Conservation (phyloP, 2,888 invertebrate species). For the Tenthredo distinguenda region DNA sequence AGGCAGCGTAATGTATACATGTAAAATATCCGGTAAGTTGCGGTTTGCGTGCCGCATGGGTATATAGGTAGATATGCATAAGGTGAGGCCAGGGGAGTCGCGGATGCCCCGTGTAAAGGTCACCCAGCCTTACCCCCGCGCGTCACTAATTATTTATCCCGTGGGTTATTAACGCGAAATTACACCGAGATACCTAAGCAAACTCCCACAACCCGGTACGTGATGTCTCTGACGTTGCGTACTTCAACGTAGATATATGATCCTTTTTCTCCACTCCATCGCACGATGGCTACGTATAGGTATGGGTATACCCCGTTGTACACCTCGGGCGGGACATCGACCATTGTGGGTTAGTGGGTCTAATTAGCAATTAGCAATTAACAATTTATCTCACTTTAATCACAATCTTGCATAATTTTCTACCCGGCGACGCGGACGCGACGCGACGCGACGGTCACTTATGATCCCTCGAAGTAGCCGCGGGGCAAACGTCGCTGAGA, state of each 20-base stretch:
- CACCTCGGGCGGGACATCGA: conserved; percentile 53
- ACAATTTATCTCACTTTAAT: conserved; percentile 69
- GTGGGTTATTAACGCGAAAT: conserved; percentile 50
- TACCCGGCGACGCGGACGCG: conserved; percentile 9
- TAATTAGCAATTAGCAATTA: conserved; percentile 76
- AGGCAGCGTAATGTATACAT: conserved; percentile 33
- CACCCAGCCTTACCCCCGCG: conserved; percentile 28
- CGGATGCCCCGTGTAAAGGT: conserved; percentile 39
- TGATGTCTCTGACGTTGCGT: conserved; percentile 35
- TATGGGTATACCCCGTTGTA: not conserved
- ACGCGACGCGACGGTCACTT: not conserved
- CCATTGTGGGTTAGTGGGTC: conserved; percentile 69
- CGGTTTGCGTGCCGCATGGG: conserved; percentile 46
- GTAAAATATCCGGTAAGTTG: conserved; percentile 49
- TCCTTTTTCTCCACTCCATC: not conserved
- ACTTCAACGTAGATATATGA: not conserved
- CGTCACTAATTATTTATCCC: conserved; percentile 49
- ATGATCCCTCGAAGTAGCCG: not conserved
- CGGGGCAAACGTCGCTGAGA: conserved; percentile 18
- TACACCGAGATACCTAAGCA: conserved; percentile 43
- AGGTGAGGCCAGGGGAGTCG: not conserved
- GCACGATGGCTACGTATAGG: not conserved
- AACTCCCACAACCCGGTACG: conserved; percentile 46
- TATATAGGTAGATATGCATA: conserved; percentile 1
- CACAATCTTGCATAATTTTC: conserved; percentile 62